Conservation (phyloP, 2,888 invertebrate species). For the Xylophagus ater region DNA sequence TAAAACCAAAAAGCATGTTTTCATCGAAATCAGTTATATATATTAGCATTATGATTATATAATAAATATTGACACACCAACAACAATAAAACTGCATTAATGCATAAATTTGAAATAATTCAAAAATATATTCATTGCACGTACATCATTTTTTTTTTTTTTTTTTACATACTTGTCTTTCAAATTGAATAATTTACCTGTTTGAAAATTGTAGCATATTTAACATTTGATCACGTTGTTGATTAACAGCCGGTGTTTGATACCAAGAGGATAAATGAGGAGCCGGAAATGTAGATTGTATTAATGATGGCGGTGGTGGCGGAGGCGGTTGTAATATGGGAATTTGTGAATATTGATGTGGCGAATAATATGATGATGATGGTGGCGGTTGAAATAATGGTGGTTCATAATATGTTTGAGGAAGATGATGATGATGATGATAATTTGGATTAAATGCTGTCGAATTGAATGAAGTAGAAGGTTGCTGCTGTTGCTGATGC, state of each 20-base stretch:
- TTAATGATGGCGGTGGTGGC: background rate
- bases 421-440: background rate
- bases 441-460: background rate
- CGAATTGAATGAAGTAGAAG: conserved; percentile 1
- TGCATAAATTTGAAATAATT: no score
- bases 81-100: no score
- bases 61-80: no score
- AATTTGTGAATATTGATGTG: conserved; percentile 7
- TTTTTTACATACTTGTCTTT: background rate
- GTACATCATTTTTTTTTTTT: background rate
- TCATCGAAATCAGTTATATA: no score
- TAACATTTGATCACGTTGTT: conserved; percentile 31
- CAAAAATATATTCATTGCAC: background rate
- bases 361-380: conserved; percentile 7
- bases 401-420: conserved; percentile 6
- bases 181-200: conserved; percentile 24
- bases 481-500: background rate
- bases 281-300: no score
- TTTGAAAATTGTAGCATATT: conserved; percentile 36
- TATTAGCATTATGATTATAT: no score
- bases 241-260: conserved; percentile 14
- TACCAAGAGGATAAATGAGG: no score
- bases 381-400: conserved; percentile 7
- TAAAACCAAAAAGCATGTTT: no score
- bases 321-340: conserved; percentile 1